Conservation (phyloP, 2,888 invertebrate genomes). For the Oscheius sp. region DNA sequence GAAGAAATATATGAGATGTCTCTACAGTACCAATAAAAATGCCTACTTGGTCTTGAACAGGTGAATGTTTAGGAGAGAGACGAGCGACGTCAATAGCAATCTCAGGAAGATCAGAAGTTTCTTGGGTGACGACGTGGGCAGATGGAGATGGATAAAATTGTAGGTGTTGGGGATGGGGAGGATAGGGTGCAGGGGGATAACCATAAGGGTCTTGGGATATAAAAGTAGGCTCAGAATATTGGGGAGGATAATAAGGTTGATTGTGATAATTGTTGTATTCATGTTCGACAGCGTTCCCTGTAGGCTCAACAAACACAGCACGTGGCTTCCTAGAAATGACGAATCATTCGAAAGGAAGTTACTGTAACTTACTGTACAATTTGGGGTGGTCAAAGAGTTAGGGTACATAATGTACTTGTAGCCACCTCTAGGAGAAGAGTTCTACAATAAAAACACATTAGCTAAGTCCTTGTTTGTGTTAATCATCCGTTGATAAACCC, state of each 20-base stretch:
- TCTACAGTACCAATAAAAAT: too few species aligned
- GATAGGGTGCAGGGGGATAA: not conserved
- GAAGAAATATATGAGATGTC: too few species aligned
- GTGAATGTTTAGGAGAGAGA: conserved; percentile 18
- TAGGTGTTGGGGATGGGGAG: too few species aligned
- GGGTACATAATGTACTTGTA: conserved; percentile 6
- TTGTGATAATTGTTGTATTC: conserved; percentile 15
- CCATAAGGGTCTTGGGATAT: conserved; percentile 2
- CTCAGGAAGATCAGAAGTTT: conserved; percentile 19
- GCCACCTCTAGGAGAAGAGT: conserved; percentile 30
- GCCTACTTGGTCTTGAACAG: conserved; percentile 14
- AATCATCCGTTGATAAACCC: not conserved
- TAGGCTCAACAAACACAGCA: conserved; percentile 69
- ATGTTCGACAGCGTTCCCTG: conserved; percentile 37
- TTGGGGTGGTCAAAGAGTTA: conserved; percentile 37
- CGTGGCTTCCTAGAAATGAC: conserved; percentile 49
- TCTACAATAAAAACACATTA: conserved; percentile 1
- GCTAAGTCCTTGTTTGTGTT: not conserved
- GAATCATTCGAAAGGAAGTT: not conserved
- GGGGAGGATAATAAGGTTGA: conserved; percentile 12
- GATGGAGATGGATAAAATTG: conserved; percentile 1
- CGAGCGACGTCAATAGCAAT: conserved; percentile 25
- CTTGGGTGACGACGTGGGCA: not conserved
- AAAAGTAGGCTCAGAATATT: conserved; percentile 6
- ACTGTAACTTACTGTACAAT: conserved; percentile 43